A percentile compares a stretch with the other conserved stretches of the same genome.
Conservation (phyloP, 2,113 vertebrate species). For the Steatornis caripensis region DNA sequence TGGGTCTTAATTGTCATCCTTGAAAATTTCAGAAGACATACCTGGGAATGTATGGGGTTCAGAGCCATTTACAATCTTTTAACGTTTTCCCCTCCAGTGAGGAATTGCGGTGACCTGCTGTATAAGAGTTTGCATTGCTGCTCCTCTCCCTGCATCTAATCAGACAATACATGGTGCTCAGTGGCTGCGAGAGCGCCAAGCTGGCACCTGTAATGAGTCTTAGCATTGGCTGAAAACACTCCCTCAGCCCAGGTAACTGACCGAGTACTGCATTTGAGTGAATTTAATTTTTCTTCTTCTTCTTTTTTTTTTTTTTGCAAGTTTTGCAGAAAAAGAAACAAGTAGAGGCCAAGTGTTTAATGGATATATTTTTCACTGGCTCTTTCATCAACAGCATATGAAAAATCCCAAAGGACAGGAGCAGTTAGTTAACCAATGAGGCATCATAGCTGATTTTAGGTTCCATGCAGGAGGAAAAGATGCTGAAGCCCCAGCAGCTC, state of each 20-base stretch:
- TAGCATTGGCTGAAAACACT: not conserved
- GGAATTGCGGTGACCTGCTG: not conserved
- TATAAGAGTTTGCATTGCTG: not conserved
- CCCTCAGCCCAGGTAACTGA: not conserved
- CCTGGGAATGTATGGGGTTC: not conserved
- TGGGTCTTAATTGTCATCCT: not conserved
- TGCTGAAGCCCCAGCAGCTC: not conserved
- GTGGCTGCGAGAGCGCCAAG: not conserved
- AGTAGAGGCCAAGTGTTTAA: not conserved
- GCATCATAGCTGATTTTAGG: slow-evolving; percentile 41
- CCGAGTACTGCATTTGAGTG: not conserved
- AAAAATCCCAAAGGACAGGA: slow-evolving; percentile 54
- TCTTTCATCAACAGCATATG: slow-evolving; percentile 12
- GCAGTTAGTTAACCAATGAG: slow-evolving; percentile 61
- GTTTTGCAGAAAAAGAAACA: not conserved
- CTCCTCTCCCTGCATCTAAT: not conserved
- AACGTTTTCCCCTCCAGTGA: not conserved
- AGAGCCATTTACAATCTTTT: not conserved
- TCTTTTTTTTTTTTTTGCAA: not conserved
- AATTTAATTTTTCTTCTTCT: not conserved
- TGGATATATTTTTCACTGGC: slow-evolving; percentile 34
- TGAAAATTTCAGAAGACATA: slow-evolving; percentile 1
- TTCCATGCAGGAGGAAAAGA: not conserved
- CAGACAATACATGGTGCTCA: not conserved
- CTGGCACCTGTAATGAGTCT: not conserved